Evolutionary conservation across 2,797 vertebrate species (phyloP).

Genomic region (Rhodeus uyekii): DNA sequence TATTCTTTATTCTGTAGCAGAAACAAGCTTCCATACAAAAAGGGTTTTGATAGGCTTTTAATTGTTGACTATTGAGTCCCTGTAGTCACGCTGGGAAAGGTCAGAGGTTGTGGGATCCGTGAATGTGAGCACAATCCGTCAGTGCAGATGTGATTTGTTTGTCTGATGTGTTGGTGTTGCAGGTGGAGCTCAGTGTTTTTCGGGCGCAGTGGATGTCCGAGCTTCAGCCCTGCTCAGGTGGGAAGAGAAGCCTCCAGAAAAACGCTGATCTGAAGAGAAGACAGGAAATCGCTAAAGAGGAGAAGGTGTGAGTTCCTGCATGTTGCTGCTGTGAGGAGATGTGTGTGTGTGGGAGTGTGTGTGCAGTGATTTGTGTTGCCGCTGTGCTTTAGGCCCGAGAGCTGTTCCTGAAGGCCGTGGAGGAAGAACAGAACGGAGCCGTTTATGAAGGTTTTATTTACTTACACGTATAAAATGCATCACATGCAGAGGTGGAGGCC

Average conservation of each 20-base stretch:
- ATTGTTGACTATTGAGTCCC: not conserved
- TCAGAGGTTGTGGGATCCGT: not conserved
- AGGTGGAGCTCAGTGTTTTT: slow-evolving; percentile 93
- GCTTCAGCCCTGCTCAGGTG: slow-evolving; percentile 81
- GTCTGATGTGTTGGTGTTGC: slow-evolving; percentile 21
- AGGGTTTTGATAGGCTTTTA: not conserved
- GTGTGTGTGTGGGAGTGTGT: not conserved
- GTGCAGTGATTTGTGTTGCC: not conserved
- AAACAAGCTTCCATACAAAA: not conserved
- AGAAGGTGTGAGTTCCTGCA: slow-evolving; percentile 79
- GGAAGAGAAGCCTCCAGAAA: slow-evolving; percentile 68
- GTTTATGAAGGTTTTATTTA: slow-evolving; percentile 90
- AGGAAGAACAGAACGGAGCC: slow-evolving; percentile 94
- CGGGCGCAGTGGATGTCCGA: slow-evolving; percentile 98
- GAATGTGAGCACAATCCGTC: not conserved
- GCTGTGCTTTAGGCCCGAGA: slow-evolving; percentile 85
- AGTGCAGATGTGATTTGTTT: too few relatives aligned
- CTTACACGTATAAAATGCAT: not conserved
- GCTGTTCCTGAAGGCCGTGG: slow-evolving; percentile 93
- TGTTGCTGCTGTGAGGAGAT: not conserved
- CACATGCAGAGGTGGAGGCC: not conserved
- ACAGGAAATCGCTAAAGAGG: slow-evolving; percentile 87
- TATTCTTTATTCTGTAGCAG: not conserved
- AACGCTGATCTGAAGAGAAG: slow-evolving; percentile 80
- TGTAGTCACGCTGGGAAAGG: not conserved